Conservation (phyloP, 1,140 invertebrate genomes). For the Lepidurus apus region DNA sequence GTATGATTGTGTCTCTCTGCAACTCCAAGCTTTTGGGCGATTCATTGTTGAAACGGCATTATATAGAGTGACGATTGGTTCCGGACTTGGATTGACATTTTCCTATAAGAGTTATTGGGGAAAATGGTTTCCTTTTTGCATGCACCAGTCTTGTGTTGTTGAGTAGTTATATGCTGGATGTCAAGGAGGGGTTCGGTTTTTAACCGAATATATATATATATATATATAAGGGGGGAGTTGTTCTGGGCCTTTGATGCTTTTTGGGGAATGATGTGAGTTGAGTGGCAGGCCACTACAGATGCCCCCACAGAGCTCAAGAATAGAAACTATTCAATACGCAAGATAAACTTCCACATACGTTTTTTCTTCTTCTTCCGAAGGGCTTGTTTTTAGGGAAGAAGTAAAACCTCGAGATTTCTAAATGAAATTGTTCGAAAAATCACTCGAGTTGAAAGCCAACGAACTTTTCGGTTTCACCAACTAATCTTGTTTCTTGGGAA, state of each 20-base stretch:
- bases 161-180: conserved; percentile 20
- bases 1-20: conserved; percentile 13
- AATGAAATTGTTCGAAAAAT: background rate
- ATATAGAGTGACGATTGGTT: conserved; percentile 22
- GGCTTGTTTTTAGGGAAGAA: background rate
- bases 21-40: background rate
- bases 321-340: conserved; percentile 19
- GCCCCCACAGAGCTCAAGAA: conserved; percentile 20
- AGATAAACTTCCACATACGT: background rate
- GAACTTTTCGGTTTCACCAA: background rate
- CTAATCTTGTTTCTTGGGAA: too few relatives aligned
- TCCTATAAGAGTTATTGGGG: conserved; percentile 21
- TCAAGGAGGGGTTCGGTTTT: conserved; percentile 21
- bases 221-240: background rate
- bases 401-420: background rate
- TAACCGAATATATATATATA: background rate
- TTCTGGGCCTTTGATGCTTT: background rate
- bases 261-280: conserved; percentile 7
- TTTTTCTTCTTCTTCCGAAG: background rate
- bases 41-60: background rate
- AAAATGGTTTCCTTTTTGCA: background rate
- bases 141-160: background rate
- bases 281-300: conserved; percentile 20
- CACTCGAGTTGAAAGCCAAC: background rate
- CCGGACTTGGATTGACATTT: conserved; percentile 17